phyloP scores from a whole-genome alignment of 2,797 vertebrate genomes.

The Gallinago solitaria region DNA sequence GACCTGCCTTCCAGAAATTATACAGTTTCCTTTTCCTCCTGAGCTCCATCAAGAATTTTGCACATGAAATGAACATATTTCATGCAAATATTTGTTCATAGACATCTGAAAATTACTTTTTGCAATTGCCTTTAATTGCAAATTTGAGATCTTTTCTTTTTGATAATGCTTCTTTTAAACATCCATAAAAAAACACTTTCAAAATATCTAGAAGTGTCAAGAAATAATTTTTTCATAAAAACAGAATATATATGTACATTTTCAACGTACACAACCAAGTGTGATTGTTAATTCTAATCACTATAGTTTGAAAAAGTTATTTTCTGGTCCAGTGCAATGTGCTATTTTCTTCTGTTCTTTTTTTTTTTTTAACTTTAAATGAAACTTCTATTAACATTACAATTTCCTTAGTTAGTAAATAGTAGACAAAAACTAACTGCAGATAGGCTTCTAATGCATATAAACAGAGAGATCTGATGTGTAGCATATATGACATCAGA shows the following conservation, averaged over 20 bases:
- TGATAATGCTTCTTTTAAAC: neutral
- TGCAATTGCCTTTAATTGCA: neutral
- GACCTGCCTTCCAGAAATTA: neutral
- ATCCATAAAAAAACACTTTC: neutral
- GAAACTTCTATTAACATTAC: neutral
- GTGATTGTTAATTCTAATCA: neutral
- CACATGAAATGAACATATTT: neutral
- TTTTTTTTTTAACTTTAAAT: neutral
- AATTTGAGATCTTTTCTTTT: neutral
- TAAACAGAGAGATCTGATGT: neutral
- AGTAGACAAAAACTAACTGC: neutral
- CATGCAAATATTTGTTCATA: neutral
- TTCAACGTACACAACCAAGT: neutral
- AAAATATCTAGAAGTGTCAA: neutral
- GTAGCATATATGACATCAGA: neutral
- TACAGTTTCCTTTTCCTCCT: neutral
- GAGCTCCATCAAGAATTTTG: neutral
- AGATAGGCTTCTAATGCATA: neutral
- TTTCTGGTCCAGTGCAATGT: constrained; percentile 31
- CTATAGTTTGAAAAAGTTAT: neutral
- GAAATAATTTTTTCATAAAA: neutral
- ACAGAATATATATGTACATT: neutral
- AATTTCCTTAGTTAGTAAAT: neutral
- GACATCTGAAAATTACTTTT: neutral
- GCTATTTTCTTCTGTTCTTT: neutral